A percentile compares a stretch with the other conserved stretches of the same genome.
Conservation (phyloP, 2,113 vertebrate species). For the Dinomys branickii region DNA sequence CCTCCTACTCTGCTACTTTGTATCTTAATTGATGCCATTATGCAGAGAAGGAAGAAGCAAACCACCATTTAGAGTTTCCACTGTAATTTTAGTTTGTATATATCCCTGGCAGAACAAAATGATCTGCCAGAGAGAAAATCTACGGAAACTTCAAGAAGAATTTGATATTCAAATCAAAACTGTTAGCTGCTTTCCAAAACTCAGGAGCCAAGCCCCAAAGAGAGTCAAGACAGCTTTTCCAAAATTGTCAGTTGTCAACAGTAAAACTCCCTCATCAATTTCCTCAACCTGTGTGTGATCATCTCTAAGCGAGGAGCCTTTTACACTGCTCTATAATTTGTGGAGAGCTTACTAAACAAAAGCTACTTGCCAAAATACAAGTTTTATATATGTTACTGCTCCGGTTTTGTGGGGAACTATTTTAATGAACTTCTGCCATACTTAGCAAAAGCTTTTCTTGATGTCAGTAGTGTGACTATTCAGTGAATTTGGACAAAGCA, state of each 20-base stretch:
- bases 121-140: conserved; percentile 16
- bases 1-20: neutral
- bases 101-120: neutral
- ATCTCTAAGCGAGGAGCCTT: neutral
- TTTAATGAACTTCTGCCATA: neutral
- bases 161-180: conserved; percentile 34
- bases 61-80: neutral
- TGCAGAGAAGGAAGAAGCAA: neutral
- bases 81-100: conserved; percentile 18
- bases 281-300: neutral
- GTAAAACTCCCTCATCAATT: neutral
- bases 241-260: neutral
- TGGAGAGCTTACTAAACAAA: neutral
- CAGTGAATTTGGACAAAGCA: neutral
- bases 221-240: neutral
- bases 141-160: neutral
- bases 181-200: neutral
- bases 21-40: neutral
- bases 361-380: neutral
- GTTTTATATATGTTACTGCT: neutral
- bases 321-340: neutral
- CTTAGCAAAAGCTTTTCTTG: neutral
- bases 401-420: neutral
- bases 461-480: neutral
- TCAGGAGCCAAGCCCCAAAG: neutral